Evolutionary conservation across 1,140 invertebrate genomes (phyloP), one percentile per base, ranked within the genome.

Genomic region (Drosophila virilis): DNA sequence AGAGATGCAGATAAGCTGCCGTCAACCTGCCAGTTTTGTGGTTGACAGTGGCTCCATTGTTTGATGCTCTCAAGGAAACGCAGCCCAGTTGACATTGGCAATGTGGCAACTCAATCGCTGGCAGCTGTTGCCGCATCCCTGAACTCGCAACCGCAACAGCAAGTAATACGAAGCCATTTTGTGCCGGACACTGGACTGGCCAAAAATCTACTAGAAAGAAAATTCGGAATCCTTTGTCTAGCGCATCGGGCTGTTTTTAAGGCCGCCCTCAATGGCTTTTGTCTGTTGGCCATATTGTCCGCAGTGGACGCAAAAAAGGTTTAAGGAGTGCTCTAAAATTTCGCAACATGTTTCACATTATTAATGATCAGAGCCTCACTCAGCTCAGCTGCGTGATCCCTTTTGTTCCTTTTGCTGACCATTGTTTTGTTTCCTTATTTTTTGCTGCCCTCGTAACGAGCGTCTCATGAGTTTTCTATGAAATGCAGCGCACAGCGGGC

Each of bases 271-370:
- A 65, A 88, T 76, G 82, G 71, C 82, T 82, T 86, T 86, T 88
- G 83, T 84, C 80, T 88, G 83, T 57, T 68, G 42, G 55, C 69
- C 77, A 83, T 62, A 89, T 88, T 88, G 84, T 83, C 66, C 48
- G 60, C 77, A 76, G 59, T 28, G 13, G 9, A 15, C 12, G 17
- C 52, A 60, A 5, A 65, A 83, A 77, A 78, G 73, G 76, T 83
- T 84, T 83, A 67, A 74, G 77, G 54, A 54, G 61, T 75, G 71
- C 77, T 84, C 77, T 69, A 67, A 77, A 71, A 88, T 83, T 89
- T 88, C 65, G 83, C 83, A 89, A 88, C 83, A 88, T 88, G 84
- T 89, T 88, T 84, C 77, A 78, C 70, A 84, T 88, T 88, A 88
- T 88, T 80, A 70, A 80, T 80, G 73, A 88, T 72, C 65, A 70